These are phyloP conservation scores for Turritopsis dohrnii DNA, from an alignment of 30 jellyfish, hydroid and myxozoan genomes.

Conservation along the genomic window DNA sequence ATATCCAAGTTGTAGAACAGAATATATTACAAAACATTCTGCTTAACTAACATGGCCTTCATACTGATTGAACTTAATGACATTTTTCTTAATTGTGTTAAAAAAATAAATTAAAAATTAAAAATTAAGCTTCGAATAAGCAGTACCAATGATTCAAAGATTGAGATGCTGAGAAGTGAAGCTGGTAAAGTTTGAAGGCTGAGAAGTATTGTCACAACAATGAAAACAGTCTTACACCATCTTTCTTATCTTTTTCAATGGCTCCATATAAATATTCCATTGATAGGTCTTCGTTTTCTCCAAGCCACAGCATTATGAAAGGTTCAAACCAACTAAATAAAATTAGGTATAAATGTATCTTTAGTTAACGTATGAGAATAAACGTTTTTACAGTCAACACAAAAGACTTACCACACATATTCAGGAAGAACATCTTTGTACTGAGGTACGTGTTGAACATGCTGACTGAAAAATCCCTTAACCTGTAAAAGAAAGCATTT, in stretches of 20 bases:
- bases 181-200: neutral
- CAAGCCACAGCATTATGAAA: slow-evolving; percentile 84
- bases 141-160: neutral
- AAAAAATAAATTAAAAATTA: no score
- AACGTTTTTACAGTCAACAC: neutral
- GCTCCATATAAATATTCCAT: slow-evolving; percentile 89
- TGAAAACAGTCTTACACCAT: slow-evolving; percentile 45
- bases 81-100: no score
- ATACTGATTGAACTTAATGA: no score
- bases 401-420: slow-evolving; percentile 56
- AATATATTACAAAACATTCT: no score
- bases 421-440: slow-evolving; percentile 60
- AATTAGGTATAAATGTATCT: neutral
- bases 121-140: neutral
- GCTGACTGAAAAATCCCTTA: slow-evolving; percentile 71
- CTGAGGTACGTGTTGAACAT: slow-evolving; percentile 75
- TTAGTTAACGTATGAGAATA: neutral
- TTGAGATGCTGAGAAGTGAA: neutral
- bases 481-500: no score
- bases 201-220: neutral
- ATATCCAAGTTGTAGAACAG: no score
- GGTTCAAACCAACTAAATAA: slow-evolving; percentile 77
- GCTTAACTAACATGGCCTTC: no score
- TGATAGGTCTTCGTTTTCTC: slow-evolving; percentile 80
- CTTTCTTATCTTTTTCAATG: slow-evolving; percentile 80